phyloP scores from a whole-genome alignment of 1,140 invertebrate species.

The Trichonephila clavipes region DNA sequence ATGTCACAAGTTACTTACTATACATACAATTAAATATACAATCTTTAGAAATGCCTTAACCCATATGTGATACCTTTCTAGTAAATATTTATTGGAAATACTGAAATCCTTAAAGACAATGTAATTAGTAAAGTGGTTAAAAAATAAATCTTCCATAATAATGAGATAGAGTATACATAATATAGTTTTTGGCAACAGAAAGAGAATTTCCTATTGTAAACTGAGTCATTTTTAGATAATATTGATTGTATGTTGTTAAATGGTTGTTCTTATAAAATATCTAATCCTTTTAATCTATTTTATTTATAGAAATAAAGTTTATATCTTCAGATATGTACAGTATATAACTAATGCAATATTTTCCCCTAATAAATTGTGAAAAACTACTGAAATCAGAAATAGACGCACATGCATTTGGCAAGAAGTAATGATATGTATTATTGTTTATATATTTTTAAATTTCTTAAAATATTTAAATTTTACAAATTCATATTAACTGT shows the following conservation, averaged over 20 bases:
- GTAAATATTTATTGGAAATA: slow-evolving; percentile 4
- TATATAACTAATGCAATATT: too few relatives aligned
- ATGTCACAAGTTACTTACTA: background rate
- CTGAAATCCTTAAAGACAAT: background rate
- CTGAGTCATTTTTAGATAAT: background rate
- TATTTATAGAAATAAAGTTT: background rate
- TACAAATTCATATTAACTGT: too few relatives aligned
- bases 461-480: too few relatives aligned
- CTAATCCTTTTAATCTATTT: background rate
- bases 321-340: background rate
- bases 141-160: background rate
- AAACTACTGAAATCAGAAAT: too few relatives aligned
- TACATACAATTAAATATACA: background rate
- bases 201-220: background rate
- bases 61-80: slow-evolving; percentile 22
- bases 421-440: too few relatives aligned
- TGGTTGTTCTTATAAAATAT: background rate
- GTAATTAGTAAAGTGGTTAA: background rate
- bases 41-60: slow-evolving; percentile 28
- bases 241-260: background rate
- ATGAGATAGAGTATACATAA: background rate
- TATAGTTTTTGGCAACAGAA: background rate
- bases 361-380: too few relatives aligned
- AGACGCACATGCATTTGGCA: too few relatives aligned
- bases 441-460: too few relatives aligned